Percentiles rank a stretch among this genome's conserved stretches.
These are phyloP conservation scores for Mergus octosetaceus DNA, from an alignment of 2,797 vertebrate genomes.

Conservation along the genomic window DNA sequence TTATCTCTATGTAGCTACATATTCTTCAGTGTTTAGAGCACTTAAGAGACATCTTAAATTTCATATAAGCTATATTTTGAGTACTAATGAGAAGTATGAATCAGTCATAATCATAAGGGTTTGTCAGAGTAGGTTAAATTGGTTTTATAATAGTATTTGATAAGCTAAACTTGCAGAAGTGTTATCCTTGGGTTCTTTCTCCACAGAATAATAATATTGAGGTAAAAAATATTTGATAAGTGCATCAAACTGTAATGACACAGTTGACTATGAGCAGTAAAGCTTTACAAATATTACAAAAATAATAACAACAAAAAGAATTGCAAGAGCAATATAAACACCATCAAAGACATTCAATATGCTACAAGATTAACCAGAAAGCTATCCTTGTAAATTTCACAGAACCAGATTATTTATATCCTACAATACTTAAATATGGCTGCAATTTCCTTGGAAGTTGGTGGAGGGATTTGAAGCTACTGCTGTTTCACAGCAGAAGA, in stretches of 20 bases:
- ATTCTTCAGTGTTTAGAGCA: not conserved
- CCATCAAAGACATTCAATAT: not conserved
- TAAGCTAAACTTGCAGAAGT: not conserved
- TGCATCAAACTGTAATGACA: not conserved
- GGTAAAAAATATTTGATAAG: not conserved
- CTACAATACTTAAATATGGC: not conserved
- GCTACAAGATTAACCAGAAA: not conserved
- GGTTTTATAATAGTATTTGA: not conserved
- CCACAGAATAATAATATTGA: not conserved
- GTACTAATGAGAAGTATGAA: not conserved
- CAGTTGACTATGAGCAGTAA: not conserved
- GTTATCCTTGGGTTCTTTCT: not conserved
- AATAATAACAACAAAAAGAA: not conserved
- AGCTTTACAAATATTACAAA: not conserved
- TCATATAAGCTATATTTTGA: not conserved
- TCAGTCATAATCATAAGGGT: not conserved
- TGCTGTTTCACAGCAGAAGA: not conserved
- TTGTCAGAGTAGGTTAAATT: not conserved
- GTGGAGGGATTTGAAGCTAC: not conserved
- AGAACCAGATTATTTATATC: not conserved
- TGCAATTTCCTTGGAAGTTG: accelerated
- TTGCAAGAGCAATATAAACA: not conserved
- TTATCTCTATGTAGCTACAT: not conserved
- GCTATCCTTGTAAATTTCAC: not conserved
- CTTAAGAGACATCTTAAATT: not conserved